phyloP scores from a whole-genome alignment of 2,888 invertebrate genomes.

The Exephanes ischioxanthus region DNA sequence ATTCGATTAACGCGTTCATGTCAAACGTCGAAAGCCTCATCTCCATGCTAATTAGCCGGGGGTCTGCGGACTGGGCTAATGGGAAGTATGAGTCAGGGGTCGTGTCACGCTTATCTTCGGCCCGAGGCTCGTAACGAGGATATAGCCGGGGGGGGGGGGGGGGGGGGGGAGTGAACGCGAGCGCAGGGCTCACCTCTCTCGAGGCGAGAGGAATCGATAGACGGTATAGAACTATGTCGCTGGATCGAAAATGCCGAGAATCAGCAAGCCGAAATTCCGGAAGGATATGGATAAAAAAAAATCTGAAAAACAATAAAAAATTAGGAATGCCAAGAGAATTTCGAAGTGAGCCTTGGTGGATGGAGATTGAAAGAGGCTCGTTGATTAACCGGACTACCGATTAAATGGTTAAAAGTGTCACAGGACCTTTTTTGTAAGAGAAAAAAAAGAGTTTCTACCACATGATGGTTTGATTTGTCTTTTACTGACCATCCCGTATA shows the following conservation, averaged over 20 bases:
- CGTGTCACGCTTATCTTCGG: conserved; percentile 78
- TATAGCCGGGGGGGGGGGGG: conserved; percentile 44
- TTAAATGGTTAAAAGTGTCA: not conserved
- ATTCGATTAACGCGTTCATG: conserved; percentile 77
- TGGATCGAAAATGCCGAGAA: not conserved
- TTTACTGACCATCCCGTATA: too few species aligned
- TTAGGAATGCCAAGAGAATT: not conserved
- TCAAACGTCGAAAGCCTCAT: conserved; percentile 80
- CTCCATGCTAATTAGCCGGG: conserved; percentile 79
- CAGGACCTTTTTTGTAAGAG: not conserved
- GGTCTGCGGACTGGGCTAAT: conserved; percentile 72
- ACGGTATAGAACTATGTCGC: not conserved
- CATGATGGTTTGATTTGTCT: too few species aligned
- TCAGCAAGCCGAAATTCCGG: not conserved
- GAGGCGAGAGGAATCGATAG: conserved; percentile 45
- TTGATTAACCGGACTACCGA: not conserved
- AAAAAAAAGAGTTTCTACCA: too few species aligned
- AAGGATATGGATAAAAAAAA: not conserved
- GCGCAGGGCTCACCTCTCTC: conserved; percentile 57
- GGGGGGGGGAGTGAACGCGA: conserved; percentile 32
- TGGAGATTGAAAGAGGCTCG: not conserved
- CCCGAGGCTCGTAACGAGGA: conserved; percentile 55
- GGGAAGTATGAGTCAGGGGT: conserved; percentile 80
- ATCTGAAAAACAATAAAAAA: too few species aligned
- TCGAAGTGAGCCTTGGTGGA: not conserved